These are phyloP conservation scores for Celastrina argiolus DNA, from an alignment of 2,888 invertebrate genomes.

Conservation along the genomic window DNA sequence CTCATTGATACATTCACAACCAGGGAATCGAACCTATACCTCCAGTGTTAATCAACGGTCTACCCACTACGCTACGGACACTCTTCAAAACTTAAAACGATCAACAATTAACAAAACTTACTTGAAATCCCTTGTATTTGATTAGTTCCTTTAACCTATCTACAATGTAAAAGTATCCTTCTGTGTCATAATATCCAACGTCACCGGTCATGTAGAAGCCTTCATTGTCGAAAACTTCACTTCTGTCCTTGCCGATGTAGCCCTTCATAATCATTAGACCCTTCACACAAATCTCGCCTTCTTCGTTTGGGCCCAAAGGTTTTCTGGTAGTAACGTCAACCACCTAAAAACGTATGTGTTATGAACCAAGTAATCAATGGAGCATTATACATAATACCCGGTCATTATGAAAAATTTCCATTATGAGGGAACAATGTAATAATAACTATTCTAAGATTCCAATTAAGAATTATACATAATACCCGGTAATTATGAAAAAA, in stretches of 20 bases:
- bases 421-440: no score
- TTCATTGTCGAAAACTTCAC: slow-evolving; percentile 85
- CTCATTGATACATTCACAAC: no score
- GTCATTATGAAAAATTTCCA: no score
- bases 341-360: slow-evolving; percentile 46
- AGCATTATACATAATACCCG: no score
- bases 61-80: no score
- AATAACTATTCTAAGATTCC: no score
- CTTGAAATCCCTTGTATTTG: slow-evolving; percentile 64
- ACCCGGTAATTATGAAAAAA: no score
- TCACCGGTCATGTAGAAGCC: slow-evolving; percentile 84
- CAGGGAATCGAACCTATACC: no score
- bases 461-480: no score
- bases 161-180: slow-evolving; percentile 52
- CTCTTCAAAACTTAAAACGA: no score
- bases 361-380: no score
- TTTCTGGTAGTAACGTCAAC: slow-evolving; percentile 79
- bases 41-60: no score
- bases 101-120: slow-evolving; percentile 32
- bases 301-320: slow-evolving; percentile 79
- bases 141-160: slow-evolving; percentile 64
- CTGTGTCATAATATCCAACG: slow-evolving; percentile 60
- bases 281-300: slow-evolving; percentile 89
- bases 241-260: slow-evolving; percentile 74
- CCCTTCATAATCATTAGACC: slow-evolving; percentile 88